Evolutionary conservation across 2,888 invertebrate species (phyloP), one percentile per base, ranked within the genome.

Genomic region (Embidobia sp.): DNA sequence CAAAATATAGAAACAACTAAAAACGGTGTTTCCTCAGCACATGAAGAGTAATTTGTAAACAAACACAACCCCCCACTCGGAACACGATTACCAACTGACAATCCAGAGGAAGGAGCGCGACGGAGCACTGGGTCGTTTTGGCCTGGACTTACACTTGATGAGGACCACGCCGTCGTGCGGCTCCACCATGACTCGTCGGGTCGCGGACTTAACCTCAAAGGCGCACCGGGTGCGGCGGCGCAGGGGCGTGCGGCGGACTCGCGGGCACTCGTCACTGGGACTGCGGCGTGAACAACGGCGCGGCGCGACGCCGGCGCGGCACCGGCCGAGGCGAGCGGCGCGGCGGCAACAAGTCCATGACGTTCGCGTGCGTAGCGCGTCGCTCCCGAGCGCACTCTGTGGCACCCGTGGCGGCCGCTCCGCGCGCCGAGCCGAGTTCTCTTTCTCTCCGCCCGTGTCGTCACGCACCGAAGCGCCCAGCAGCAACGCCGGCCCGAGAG

Each of bases 121-220:
- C n/a, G n/a, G n/a, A n/a, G n/a, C n/a, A n/a, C n/a, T n/a, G n/a
- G n/a, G n/a, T n/a, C n/a, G n/a, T n/a, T n/a, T n/a, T n/a, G n/a
- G n/a, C n/a, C n/a, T n/a, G 57, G 10, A 93, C 94, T 93, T 91
- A 94, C 94, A 94, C 91, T 94, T 94, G 87, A 94, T 94, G 90
- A 94, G 92, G 84, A 94, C 93, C 87, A 94, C 93, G 85, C 93
- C 93, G 91, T 93, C 93, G 89, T 93, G 93, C 90, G 92, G 92
- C 88, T 93, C 93, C 89, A 93, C 93, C 93, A 93, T 93, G 90
- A 40, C 57, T 33, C 48, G 33, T 53, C 31, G 59, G 26, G n/a
- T n/a, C n/a, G 27, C 26, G 3, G 27, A 57, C 69, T 59, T 70
- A 70, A 70, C 61, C 70, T 61, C 70, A 51, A 70, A 48, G 13